Evolutionary conservation across 1,140 invertebrate species (phyloP).

Genomic region (Cydia amplana): DNA sequence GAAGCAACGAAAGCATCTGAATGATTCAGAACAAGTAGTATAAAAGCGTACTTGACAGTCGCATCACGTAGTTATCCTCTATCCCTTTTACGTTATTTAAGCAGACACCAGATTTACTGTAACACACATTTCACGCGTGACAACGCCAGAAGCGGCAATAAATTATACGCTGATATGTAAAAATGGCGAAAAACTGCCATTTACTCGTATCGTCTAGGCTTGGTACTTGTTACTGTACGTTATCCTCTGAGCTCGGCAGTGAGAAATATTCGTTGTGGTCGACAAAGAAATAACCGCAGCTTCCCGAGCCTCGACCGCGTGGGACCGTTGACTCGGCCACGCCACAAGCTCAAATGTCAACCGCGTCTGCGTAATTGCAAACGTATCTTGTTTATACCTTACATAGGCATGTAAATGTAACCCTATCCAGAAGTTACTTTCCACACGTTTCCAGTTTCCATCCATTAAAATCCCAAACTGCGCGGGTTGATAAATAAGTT

Average conservation of each 20-base stretch:
- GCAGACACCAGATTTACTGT: slow-evolving; percentile 38
- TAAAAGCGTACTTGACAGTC: slow-evolving; percentile 34
- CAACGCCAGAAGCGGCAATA: slow-evolving; percentile 59
- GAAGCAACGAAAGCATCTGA: neutral
- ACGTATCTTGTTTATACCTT: slow-evolving; percentile 58
- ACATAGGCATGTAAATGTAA: slow-evolving; percentile 42
- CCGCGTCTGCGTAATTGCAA: slow-evolving; percentile 63
- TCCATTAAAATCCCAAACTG: neutral
- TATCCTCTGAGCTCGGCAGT: slow-evolving; percentile 36
- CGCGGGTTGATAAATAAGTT: slow-evolving; percentile 34
- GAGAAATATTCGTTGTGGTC: slow-evolving; percentile 51
- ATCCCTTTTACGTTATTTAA: slow-evolving; percentile 58
- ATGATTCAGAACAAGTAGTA: neutral
- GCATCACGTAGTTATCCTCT: slow-evolving; percentile 56
- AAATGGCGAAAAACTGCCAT: slow-evolving; percentile 52
- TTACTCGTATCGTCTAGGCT: slow-evolving; percentile 48
- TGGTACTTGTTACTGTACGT: slow-evolving; percentile 41
- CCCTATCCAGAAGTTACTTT: slow-evolving; percentile 43
- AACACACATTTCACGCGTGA: slow-evolving; percentile 61
- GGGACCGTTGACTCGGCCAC: slow-evolving; percentile 44
- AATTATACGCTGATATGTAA: slow-evolving; percentile 61
- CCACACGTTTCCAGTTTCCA: slow-evolving; percentile 3
- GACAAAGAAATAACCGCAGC: slow-evolving; percentile 58
- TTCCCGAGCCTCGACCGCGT: slow-evolving; percentile 63
- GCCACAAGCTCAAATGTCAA: slow-evolving; percentile 66